Evolutionary conservation across 1,140 invertebrate species (phyloP).

Genomic region (Tetragonula clypearis): DNA sequence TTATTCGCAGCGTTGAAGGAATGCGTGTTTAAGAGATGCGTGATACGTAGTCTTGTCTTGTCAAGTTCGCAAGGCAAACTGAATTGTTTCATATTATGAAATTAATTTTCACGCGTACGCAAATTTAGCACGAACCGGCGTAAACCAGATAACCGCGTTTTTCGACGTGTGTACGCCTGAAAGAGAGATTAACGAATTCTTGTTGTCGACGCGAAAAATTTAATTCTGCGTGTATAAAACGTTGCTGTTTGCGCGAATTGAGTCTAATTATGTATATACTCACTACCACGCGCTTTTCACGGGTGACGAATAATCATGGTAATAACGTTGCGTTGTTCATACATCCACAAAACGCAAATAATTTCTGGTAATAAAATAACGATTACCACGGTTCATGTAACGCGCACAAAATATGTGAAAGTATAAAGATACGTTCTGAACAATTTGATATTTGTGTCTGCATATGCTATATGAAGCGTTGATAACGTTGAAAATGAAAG

Average conservation of each 20-base stretch:
- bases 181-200: neutral
- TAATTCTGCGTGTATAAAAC: neutral
- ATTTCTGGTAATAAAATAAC: neutral
- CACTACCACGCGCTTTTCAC: neutral
- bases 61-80: no score
- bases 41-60: no score
- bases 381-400: neutral
- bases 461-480: neutral
- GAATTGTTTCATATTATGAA: no score
- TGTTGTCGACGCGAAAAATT: neutral
- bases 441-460: neutral
- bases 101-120: neutral
- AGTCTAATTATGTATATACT: neutral
- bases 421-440: neutral
- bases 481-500: neutral
- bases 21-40: no score
- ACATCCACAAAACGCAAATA: neutral
- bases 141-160: neutral
- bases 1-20: no score
- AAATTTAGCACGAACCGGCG: neutral
- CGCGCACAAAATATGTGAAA: neutral
- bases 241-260: no score
- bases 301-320: neutral
- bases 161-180: neutral
- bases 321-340: neutral